A percentile compares a stretch with the other conserved stretches of the same genome.
Evolutionary conservation across 2,797 vertebrate species (phyloP).

Genomic region (Melanotaenia nigrans): DNA sequence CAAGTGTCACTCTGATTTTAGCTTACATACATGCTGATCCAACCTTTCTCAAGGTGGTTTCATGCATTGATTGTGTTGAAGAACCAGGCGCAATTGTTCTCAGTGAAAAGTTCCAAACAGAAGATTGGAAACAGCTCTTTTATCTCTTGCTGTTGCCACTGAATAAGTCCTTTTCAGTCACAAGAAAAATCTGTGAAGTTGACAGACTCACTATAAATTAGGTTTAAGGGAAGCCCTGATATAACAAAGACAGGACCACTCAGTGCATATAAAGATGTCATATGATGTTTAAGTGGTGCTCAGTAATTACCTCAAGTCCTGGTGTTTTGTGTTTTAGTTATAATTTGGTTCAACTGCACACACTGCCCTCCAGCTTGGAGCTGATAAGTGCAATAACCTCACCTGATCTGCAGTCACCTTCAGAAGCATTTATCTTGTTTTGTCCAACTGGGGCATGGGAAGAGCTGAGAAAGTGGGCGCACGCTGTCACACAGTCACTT

Average conservation of each 20-base stretch:
- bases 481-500: constrained; percentile 14
- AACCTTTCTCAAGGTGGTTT: too few species aligned
- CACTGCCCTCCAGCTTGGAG: constrained; percentile 15
- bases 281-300: not conserved
- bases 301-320: not conserved
- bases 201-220: not conserved
- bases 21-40: too few species aligned
- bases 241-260: too few species aligned
- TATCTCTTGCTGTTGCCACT: too few species aligned
- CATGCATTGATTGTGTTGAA: too few species aligned
- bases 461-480: constrained; percentile 48
- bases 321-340: constrained; percentile 13
- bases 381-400: constrained; percentile 49
- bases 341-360: constrained; percentile 3
- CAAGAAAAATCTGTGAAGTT: too few species aligned
- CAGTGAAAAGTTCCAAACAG: too few species aligned
- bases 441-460: constrained; percentile 18
- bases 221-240: not conserved
- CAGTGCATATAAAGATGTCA: not conserved
- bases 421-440: constrained; percentile 53
- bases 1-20: too few species aligned
- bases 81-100: too few species aligned
- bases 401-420: constrained; percentile 45
- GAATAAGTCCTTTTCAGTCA: too few species aligned
- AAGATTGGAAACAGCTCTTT: too few species aligned